Conservation (phyloP, 1,140 invertebrate genomes). For the Drosophila malerkotliana region DNA sequence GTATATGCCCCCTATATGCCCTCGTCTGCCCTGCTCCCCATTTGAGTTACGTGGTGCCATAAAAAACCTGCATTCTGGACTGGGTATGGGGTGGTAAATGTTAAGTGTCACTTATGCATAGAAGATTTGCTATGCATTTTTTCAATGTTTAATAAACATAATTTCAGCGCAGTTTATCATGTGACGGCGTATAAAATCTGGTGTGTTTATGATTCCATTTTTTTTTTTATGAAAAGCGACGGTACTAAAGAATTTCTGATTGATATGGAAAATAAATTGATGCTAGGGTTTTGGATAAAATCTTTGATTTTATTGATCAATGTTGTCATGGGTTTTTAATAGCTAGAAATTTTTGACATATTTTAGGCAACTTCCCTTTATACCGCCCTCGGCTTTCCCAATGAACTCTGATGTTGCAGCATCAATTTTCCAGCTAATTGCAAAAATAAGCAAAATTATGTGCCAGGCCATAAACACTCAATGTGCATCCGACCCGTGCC, state of each 20-base stretch:
- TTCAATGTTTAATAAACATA: constrained; percentile 57
- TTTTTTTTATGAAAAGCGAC: constrained; percentile 10
- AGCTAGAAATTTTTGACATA: too few species aligned
- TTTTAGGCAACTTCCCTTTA: too few species aligned
- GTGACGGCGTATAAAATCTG: constrained; percentile 28
- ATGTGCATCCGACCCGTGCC: not conserved
- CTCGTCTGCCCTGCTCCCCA: not conserved
- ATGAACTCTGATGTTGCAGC: constrained; percentile 41
- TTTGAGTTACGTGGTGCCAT: constrained; percentile 33
- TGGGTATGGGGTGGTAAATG: not conserved
- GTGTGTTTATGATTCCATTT: constrained; percentile 5
- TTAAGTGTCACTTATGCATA: constrained; percentile 45
- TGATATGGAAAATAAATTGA: constrained; percentile 21
- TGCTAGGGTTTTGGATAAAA: not conserved
- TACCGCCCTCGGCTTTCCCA: constrained; percentile 4
- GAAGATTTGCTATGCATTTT: constrained; percentile 53
- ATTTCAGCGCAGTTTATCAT: constrained; percentile 44
- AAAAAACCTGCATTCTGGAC: constrained; percentile 26
- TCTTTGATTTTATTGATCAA: not conserved
- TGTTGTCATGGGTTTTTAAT: too few species aligned
- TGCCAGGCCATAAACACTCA: constrained; percentile 19
- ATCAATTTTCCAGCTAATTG: constrained; percentile 63
- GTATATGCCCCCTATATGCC: not conserved
- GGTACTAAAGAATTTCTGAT: constrained; percentile 24
- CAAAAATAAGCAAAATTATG: constrained; percentile 53